Percentiles rank a stretch among this genome's conserved stretches.
Evolutionary conservation across 2,113 vertebrate species (phyloP).

Genomic region (Cebus imitator): DNA sequence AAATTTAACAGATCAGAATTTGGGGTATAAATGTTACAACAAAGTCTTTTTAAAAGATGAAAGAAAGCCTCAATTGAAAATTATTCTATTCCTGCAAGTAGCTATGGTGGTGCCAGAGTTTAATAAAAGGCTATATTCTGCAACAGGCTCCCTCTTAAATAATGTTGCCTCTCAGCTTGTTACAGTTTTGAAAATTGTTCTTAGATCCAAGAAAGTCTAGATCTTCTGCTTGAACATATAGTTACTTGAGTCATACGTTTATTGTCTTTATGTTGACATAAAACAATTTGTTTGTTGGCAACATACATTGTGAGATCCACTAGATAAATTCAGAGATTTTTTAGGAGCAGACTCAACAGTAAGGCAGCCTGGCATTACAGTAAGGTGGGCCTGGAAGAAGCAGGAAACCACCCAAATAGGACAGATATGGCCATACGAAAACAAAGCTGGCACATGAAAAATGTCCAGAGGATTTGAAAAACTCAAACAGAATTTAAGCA

Average conservation of each 20-base stretch:
- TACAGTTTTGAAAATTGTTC: conserved; percentile 37
- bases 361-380: neutral
- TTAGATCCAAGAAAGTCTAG: conserved; percentile 40
- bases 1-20: conserved; percentile 37
- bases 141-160: neutral
- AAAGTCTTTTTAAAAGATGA: too few relatives aligned
- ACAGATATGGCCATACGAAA: neutral
- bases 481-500: neutral
- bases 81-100: neutral
- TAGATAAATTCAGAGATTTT: neutral
- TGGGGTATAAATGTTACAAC: neutral
- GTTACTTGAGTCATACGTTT: neutral
- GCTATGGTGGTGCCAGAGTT: neutral
- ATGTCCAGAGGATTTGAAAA: neutral
- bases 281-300: neutral
- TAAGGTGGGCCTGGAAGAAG: neutral
- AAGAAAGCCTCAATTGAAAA: neutral
- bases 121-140: conserved; percentile 55
- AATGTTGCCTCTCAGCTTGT: neutral
- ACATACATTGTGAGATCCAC: too few relatives aligned
- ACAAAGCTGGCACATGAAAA: neutral
- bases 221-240: neutral
- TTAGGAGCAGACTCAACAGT: neutral
- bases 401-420: neutral
- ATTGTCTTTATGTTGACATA: neutral